A percentile compares a stretch with the other conserved stretches of the same genome.
Conservation (phyloP, 2,113 vertebrate species). For the Morone chrysops region DNA sequence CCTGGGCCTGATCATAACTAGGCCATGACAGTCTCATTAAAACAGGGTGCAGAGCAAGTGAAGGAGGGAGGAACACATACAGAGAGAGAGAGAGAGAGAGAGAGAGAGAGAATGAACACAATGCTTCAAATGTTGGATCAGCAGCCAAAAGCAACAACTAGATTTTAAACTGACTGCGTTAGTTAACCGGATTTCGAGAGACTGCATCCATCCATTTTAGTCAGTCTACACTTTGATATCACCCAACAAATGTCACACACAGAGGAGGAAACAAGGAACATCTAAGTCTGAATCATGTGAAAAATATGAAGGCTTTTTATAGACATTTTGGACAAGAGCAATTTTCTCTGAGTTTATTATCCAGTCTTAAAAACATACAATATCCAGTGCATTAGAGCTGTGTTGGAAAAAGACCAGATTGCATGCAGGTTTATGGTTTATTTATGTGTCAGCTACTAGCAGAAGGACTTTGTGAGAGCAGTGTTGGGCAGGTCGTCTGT, state of each 20-base stretch:
- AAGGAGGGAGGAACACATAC: not conserved
- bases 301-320: no score
- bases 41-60: not conserved
- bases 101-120: not conserved
- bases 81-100: not conserved
- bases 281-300: no score
- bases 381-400: not conserved
- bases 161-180: not conserved
- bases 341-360: not conserved
- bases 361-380: not conserved
- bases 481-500: no score
- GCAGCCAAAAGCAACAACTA: not conserved
- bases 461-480: no score
- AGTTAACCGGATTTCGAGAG: no score
- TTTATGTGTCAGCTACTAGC: no score
- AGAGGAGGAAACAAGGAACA: no score
- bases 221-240: no score
- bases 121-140: not conserved
- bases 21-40: constrained; percentile 38
- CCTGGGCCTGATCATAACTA: constrained; percentile 31
- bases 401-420: not conserved
- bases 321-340: no score
- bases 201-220: no score
- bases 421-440: not conserved
- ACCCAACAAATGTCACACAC: no score